Conservation (phyloP, 2,797 vertebrate genomes). For the Aulostomus chinensis region DNA sequence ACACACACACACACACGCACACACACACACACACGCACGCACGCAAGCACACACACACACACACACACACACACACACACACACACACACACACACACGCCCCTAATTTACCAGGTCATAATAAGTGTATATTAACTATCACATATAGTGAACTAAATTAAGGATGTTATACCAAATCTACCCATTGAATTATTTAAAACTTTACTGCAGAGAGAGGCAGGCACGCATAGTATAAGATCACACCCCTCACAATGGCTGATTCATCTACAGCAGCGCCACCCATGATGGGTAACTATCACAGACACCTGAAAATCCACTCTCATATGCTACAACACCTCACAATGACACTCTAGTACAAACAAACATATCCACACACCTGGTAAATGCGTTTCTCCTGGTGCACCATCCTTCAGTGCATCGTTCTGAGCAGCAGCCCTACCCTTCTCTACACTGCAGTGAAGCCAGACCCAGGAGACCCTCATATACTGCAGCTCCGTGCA, state of each 20-base stretch:
- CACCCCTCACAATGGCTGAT: slow-evolving; percentile 55
- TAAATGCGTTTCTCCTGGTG: slow-evolving; percentile 85
- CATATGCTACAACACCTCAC: slow-evolving; percentile 3
- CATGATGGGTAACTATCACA: slow-evolving; percentile 32
- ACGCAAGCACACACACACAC: no score
- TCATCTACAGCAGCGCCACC: slow-evolving; percentile 39
- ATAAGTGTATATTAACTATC: no score
- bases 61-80: no score
- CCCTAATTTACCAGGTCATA: no score
- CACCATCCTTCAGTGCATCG: slow-evolving; percentile 82
- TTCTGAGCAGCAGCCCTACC: slow-evolving; percentile 67
- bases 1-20: background rate
- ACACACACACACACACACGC: no score
- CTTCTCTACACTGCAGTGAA: slow-evolving; percentile 80
- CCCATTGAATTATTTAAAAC: background rate
- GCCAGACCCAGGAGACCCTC: slow-evolving; percentile 78
- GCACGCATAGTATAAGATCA: slow-evolving; percentile 30
- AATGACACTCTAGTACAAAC: background rate
- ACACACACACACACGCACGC: background rate
- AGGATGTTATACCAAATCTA: background rate
- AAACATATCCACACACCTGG: slow-evolving; percentile 74
- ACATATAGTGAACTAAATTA: no score
- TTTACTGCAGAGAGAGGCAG: slow-evolving; percentile 1
- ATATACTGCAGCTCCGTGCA: slow-evolving; percentile 71
- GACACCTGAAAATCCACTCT: slow-evolving; percentile 19